Base-by-base conservation (phyloP, 2,113 vertebrate genomes). In the Electrona antarctica region DNA sequence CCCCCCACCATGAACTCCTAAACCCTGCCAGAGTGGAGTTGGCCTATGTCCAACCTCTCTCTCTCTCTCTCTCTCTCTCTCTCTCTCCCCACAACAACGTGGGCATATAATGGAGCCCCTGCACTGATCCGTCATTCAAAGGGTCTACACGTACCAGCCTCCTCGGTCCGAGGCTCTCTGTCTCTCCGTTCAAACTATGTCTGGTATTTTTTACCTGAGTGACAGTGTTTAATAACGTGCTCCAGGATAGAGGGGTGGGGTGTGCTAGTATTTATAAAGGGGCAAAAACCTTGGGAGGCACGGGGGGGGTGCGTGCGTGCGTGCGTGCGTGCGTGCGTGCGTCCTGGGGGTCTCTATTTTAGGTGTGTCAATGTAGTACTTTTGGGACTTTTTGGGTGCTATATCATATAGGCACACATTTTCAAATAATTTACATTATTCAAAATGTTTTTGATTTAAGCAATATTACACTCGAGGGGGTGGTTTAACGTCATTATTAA, bases 161-260 rank as follows among this genome's bases (percentile, higher is more conserved):
- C 58, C 55, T 51, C 57, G 3, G 33, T 77, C 80, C 71, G 64
- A 67, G 21, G 21, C 21, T 21, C 21, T 21, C 21, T 21, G 66
- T 82, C 85, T 77, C 87, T 79, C 71, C 71, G 72, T 70, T 82
- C 83, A 82, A 91, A 87, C 82, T 87, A 93, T 93, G 86, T 82
- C 88, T 87, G 89, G 88, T 88, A 92, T 92, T 91, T 83, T 91
- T 83, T 89, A 77, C 71, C 77, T 91, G 91, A 94, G 81, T 92
- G 93, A 92, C 91, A 90, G 89, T 77, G 67, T 90, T 91, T 92
- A 93, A 93, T 94, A 91, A 92, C 83, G 85, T 87, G 85, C 83
- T 73, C 83, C 79, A 78, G 89, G 90, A 89, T 88, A 89, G 91
- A 89, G 85, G 87, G 83, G 67, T 73, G n/a, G n/a, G n/a, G 73